Evolutionary conservation across 2,888 invertebrate genomes (phyloP).

Genomic region (Erynnis tages): DNA sequence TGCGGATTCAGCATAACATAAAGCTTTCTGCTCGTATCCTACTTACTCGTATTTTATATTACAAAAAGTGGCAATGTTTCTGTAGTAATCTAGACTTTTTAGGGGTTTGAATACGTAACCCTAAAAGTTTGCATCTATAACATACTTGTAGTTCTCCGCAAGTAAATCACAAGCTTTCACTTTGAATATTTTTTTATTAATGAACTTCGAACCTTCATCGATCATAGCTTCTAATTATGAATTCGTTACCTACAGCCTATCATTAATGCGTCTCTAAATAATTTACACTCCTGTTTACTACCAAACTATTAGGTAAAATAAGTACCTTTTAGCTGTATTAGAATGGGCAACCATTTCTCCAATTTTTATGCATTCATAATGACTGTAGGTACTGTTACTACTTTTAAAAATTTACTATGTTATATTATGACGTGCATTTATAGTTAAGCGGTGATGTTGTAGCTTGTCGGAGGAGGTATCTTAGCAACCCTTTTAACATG

Average conservation of each 20-base stretch:
- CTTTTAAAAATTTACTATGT: too few relatives aligned
- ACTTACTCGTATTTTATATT: too few relatives aligned
- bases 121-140: constrained; percentile 8
- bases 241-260: constrained; percentile 14
- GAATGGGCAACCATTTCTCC: not conserved
- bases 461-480: too few relatives aligned
- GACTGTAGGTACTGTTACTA: too few relatives aligned
- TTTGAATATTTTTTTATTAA: constrained; percentile 18
- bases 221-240: constrained; percentile 23
- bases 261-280: constrained; percentile 15
- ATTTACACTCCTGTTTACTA: constrained; percentile 7
- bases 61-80: not conserved
- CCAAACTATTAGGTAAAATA: not conserved
- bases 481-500: too few relatives aligned
- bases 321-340: not conserved
- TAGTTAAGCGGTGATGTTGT: too few relatives aligned
- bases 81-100: not conserved
- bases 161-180: constrained; percentile 24
- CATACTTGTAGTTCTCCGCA: constrained; percentile 5
- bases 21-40: too few relatives aligned
- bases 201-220: constrained; percentile 19
- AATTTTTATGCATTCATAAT: not conserved
- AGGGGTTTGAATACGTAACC: not conserved
- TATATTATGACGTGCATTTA: too few relatives aligned
- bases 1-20: too few relatives aligned